phyloP scores from a whole-genome alignment of 1,140 invertebrate species.

The Drosophila arizonae region DNA sequence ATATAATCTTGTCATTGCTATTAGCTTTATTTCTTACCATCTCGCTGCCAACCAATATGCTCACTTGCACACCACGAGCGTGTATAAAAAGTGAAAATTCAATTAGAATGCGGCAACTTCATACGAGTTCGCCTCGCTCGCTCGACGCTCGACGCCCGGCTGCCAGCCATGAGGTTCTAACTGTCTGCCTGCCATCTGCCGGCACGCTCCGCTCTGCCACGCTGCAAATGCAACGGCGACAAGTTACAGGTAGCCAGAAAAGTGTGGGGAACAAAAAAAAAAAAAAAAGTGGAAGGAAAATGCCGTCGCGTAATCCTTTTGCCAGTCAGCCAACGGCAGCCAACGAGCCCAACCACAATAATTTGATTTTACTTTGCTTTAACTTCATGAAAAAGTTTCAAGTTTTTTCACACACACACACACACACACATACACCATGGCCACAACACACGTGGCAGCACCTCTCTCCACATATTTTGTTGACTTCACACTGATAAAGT shows the following conservation, averaged over 20 bases:
- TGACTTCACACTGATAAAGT: constrained; percentile 64
- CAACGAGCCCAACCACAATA: constrained; percentile 67
- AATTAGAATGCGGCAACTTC: constrained; percentile 79
- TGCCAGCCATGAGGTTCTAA: constrained; percentile 63
- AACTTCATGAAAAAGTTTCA: constrained; percentile 80
- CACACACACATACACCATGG: constrained; percentile 32
- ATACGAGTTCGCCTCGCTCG: constrained; percentile 62
- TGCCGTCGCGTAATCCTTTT: constrained; percentile 71
- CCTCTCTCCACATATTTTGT: constrained; percentile 13
- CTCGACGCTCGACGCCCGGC: constrained; percentile 2
- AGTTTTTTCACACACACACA: constrained; percentile 65
- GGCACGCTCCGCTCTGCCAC: background rate
- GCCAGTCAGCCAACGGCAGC: constrained; percentile 48
- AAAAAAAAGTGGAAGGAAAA: background rate
- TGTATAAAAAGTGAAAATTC: constrained; percentile 74
- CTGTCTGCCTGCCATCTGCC: constrained; percentile 53
- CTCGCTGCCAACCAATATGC: background rate
- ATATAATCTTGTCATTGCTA: too few species aligned
- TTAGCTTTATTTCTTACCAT: too few species aligned
- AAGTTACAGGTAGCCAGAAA: constrained; percentile 35
- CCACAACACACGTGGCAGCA: constrained; percentile 30
- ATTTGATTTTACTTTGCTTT: constrained; percentile 82
- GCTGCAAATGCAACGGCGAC: constrained; percentile 59
- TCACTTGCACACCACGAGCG: background rate
- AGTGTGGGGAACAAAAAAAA: background rate